phyloP scores from a whole-genome alignment of 2,888 invertebrate species.

The Desoria tigrina region DNA sequence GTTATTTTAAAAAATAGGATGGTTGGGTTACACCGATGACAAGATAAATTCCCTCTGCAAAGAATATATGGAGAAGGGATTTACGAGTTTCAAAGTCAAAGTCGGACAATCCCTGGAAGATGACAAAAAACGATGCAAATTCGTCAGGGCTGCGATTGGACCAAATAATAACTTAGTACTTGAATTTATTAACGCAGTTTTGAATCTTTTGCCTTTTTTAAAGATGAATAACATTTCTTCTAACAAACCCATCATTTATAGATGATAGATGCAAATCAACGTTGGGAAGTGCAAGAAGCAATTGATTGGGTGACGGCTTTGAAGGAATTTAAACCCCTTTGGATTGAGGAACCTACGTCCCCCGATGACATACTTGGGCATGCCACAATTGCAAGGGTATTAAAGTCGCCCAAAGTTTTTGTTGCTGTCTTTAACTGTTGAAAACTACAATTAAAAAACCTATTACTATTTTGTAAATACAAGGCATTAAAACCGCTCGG shows the following conservation, averaged over 20 bases:
- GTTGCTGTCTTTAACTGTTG: no score
- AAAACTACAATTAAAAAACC: background rate
- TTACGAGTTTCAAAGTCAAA: constrained; percentile 83
- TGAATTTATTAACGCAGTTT: background rate
- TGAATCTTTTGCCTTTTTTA: background rate
- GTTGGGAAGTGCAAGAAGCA: constrained; percentile 82
- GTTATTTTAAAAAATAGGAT: constrained; percentile 68
- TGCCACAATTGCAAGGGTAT: constrained; percentile 71
- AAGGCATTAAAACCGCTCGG: constrained; percentile 67
- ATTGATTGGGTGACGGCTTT: constrained; percentile 70
- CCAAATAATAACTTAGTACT: constrained; percentile 70
- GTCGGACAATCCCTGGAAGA: constrained; percentile 79
- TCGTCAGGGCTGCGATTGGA: constrained; percentile 76
- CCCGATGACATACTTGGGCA: constrained; percentile 90
- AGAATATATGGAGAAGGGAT: constrained; percentile 73
- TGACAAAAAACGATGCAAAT: constrained; percentile 71
- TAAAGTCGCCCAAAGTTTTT: no score
- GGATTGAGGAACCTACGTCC: constrained; percentile 93
- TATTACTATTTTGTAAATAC: constrained; percentile 24
- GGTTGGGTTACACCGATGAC: constrained; percentile 83
- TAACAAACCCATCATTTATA: constrained; percentile 56
- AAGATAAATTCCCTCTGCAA: constrained; percentile 69
- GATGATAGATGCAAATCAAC: constrained; percentile 88
- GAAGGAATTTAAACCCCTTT: constrained; percentile 67
- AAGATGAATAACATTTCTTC: background rate